Percentiles rank a stretch among this genome's conserved stretches.
Conservation (phyloP, 1,140 invertebrate genomes). For the Eumaeus atala region DNA sequence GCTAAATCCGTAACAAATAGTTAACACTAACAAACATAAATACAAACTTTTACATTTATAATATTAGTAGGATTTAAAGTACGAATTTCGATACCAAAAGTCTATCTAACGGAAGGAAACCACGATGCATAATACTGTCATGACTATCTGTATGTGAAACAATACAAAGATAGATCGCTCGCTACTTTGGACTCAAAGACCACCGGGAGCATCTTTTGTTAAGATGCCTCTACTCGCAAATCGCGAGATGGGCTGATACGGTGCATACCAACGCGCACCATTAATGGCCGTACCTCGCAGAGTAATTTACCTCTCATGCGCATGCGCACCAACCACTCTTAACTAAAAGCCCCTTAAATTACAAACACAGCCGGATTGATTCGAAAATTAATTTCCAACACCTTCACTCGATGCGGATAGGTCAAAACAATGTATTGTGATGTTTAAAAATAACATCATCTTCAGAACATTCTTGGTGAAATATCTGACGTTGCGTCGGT, state of each 20-base stretch:
- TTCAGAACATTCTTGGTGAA: too few species aligned
- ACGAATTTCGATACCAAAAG: too few species aligned
- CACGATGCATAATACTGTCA: neutral
- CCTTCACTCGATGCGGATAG: slow-evolving; percentile 19
- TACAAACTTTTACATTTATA: too few species aligned
- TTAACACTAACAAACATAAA: too few species aligned
- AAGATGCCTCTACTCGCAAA: slow-evolving; percentile 61
- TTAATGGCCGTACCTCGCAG: neutral
- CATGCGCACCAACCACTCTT: slow-evolving; percentile 58
- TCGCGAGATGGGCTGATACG: slow-evolving; percentile 65
- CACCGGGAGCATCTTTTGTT: slow-evolving; percentile 68
- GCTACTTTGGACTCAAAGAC: slow-evolving; percentile 54
- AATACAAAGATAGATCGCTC: slow-evolving; percentile 53
- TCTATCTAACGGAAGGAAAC: too few species aligned
- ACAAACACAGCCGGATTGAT: slow-evolving; percentile 61
- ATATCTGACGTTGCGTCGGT: too few species aligned
- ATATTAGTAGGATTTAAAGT: too few species aligned
- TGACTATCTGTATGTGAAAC: slow-evolving; percentile 24
- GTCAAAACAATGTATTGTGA: slow-evolving; percentile 5
- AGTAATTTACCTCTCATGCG: slow-evolving; percentile 1
- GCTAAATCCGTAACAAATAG: too few species aligned
- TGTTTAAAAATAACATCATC: slow-evolving; percentile 8
- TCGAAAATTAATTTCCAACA: slow-evolving; percentile 57
- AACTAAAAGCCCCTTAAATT: slow-evolving; percentile 71
- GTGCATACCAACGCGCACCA: slow-evolving; percentile 16